Evolutionary conservation across 2,797 vertebrate species (phyloP), one percentile per base, ranked within the genome.

Genomic region (Manis pentadactyla): DNA sequence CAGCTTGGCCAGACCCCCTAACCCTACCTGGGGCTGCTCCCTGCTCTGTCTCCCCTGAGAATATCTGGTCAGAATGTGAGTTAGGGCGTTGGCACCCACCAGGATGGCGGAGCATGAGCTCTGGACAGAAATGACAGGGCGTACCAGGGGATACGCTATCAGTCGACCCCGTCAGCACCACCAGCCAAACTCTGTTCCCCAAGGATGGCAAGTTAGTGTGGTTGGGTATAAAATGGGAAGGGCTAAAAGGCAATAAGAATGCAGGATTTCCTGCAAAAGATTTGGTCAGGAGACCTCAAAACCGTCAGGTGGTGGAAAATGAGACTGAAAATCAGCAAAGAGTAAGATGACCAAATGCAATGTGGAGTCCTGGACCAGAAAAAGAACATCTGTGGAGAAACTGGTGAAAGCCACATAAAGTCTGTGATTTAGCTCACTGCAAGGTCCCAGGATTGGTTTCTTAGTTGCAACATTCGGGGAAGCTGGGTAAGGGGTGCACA

Each of bases 1-100:
- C 0, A 27, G 23, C 46, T 46, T 11, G 2, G 82, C 31, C 34
- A 34, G 63, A 37, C 19, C 55, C 39, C 57, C 34, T 4, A 13
- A 19, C 23, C 34, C 34, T 0, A 1, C 51, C 21, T 2, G 0
- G 27, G 3, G 17, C 18, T 2, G 18, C 19, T 29, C 63, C 25
- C 77, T 31, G 15, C 46, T 27, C 57, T 37, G 17, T 46, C 42
- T 63, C 31, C 25, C 31, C 46, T 1, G 51, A 39, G 15, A 21
- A 49, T 9, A 5, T 49, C 19, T 6, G 2, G 46, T 21, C 57
- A 84, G 87, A 51, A 63, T 3, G 7, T 13, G 42, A 17, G 63
- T 37, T 19, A n/a, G 34, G 82, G 10, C 7, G 2, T 34, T 17
- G 55, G 87, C 2, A 4, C 6, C 31, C 6, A 6, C 68, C 18